Conservation (phyloP, 2,797 vertebrate species). For the Crenuchus spilurus region DNA sequence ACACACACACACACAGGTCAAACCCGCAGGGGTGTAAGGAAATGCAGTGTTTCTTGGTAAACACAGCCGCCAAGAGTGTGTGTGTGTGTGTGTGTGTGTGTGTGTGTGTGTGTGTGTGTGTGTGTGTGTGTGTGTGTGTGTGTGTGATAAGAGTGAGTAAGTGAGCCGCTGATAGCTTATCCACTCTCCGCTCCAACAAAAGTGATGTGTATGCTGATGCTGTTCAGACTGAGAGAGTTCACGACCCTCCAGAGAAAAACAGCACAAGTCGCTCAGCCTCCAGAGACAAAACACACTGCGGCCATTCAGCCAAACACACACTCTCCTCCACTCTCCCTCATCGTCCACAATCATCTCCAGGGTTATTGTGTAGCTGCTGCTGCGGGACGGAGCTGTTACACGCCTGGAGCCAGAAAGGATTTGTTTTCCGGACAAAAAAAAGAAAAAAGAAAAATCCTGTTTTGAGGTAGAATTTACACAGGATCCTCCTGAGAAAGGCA, state of each 20-base stretch:
- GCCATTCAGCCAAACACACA: neutral
- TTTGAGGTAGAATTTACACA: neutral
- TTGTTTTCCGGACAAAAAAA: constrained; percentile 44
- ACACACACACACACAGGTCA: neutral
- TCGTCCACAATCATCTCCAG: neutral
- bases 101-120: constrained; percentile 40
- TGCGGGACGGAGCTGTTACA: constrained; percentile 7
- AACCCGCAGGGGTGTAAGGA: constrained; percentile 36
- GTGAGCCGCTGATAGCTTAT: constrained; percentile 44
- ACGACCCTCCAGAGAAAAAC: constrained; percentile 37
- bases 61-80: constrained; percentile 40
- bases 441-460: neutral
- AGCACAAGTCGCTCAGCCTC: constrained; percentile 34
- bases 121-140: constrained; percentile 33
- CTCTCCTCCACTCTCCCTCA: neutral
- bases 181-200: constrained; percentile 32
- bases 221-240: constrained; percentile 33
- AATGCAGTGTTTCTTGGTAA: constrained; percentile 51
- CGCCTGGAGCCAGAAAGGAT: constrained; percentile 38
- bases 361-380: constrained; percentile 5
- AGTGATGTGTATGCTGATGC: constrained; percentile 27
- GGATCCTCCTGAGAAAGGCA: constrained; percentile 10
- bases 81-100: constrained; percentile 29
- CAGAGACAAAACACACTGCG: constrained; percentile 7
- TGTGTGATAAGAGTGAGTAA: constrained; percentile 45